Evolutionary conservation across 1,140 invertebrate species (phyloP).

Genomic region (Saccostrea glomerata): DNA sequence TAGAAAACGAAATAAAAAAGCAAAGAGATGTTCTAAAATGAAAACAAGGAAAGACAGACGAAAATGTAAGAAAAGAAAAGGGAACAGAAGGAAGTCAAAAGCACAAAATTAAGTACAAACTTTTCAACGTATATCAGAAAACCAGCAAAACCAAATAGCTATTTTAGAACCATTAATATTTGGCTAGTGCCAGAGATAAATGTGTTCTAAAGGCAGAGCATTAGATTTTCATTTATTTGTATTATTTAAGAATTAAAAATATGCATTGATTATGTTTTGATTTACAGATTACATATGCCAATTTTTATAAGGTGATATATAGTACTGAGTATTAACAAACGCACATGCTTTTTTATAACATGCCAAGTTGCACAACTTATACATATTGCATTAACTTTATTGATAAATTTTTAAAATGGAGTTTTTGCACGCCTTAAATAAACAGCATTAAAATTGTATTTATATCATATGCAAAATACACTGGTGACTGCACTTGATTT

Average conservation of each 20-base stretch:
- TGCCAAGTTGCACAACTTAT: not conserved
- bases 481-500: no score
- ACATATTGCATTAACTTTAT: not conserved
- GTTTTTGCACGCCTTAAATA: no score
- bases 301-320: slow-evolving; percentile 10
- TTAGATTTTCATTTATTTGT: not conserved
- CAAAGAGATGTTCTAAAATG: not conserved
- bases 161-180: not conserved
- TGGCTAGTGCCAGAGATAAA: not conserved
- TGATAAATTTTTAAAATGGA: not conserved
- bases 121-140: not conserved
- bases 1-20: not conserved
- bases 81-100: not conserved
- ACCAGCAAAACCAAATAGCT: not conserved
- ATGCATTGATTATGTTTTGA: not conserved
- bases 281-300: slow-evolving; percentile 22
- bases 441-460: no score
- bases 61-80: not conserved
- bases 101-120: not conserved
- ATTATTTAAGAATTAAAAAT: not conserved
- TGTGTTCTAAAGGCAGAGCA: not conserved
- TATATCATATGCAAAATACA: no score
- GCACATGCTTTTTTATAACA: not conserved
- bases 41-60: not conserved
- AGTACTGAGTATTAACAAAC: not conserved